Evolutionary conservation across 35 echinoderm and acorn worm species (phyloP).

Genomic region (Diadema setosum): DNA sequence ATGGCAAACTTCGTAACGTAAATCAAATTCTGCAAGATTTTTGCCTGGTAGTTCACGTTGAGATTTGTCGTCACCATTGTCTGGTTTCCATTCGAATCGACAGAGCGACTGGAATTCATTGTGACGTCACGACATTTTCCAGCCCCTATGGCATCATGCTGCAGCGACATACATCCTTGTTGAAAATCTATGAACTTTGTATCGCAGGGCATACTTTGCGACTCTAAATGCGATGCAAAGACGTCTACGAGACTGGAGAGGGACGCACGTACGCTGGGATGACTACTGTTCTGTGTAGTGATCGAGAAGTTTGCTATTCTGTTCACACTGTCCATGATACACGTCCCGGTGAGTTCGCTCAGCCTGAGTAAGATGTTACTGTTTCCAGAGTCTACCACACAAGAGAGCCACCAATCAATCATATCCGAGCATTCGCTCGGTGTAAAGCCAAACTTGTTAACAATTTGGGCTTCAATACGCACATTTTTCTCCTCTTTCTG

Average conservation of each 20-base stretch:
- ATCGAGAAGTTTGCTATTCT: not conserved
- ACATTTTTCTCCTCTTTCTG: not conserved
- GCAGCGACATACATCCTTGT: not conserved
- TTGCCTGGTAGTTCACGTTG: not conserved
- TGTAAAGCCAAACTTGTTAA: not conserved
- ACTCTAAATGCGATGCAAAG: not conserved
- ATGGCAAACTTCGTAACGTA: not conserved
- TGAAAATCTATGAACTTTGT: not conserved
- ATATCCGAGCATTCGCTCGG: not conserved
- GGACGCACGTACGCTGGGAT: not conserved
- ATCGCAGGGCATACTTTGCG: not conserved
- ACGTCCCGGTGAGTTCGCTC: not conserved
- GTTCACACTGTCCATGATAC: not conserved
- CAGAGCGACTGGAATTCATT: not conserved
- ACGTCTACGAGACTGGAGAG: not conserved
- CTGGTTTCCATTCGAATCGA: not conserved
- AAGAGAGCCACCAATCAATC: not conserved
- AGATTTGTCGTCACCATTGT: not conserved
- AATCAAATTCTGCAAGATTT: not conserved
- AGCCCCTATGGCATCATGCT: not conserved
- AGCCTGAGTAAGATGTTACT: not conserved
- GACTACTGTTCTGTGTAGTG: not conserved
- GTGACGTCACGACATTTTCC: conserved; percentile 2
- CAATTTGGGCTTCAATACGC: not conserved
- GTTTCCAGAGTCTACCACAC: not conserved